phyloP scores from a whole-genome alignment of 35 echinoderm and acorn worm species.

The Stichopus chloronotus region DNA sequence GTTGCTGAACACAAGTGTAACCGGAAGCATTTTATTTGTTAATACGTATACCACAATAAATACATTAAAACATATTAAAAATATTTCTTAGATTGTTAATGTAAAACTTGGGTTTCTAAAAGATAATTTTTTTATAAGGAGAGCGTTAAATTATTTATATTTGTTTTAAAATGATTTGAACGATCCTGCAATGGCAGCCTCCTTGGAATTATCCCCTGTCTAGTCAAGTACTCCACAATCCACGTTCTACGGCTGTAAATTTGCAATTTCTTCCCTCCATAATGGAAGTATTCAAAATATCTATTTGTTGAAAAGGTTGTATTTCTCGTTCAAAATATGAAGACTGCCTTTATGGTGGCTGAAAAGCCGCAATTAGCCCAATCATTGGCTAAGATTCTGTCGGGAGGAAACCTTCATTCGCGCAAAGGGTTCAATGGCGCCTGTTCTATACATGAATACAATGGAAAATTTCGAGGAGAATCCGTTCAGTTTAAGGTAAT shows the following conservation, averaged over 20 bases:
- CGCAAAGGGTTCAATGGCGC: conserved; percentile 93
- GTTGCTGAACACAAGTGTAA: no score
- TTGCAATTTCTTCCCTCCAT: background rate
- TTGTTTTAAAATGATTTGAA: conserved; percentile 1
- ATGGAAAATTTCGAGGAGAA: conserved; percentile 79
- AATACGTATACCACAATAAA: no score
- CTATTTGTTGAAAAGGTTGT: background rate
- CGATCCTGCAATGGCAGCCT: conserved; percentile 57
- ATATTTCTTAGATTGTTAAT: no score
- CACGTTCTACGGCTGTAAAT: background rate
- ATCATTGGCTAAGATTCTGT: conserved; percentile 94
- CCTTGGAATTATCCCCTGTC: background rate
- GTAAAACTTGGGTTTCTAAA: background rate
- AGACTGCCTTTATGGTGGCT: conserved; percentile 93
- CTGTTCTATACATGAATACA: conserved; percentile 96
- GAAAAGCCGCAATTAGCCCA: conserved; percentile 98
- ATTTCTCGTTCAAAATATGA: conserved; percentile 61
- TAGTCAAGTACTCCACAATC: background rate
- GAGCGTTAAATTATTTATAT: background rate
- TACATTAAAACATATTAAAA: no score
- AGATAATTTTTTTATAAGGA: background rate
- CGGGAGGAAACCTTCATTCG: conserved; percentile 75
- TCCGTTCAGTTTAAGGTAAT: conserved; percentile 87
- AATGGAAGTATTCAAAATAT: background rate
- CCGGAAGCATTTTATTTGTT: no score